Percentiles rank a stretch among this genome's conserved stretches.
Evolutionary conservation across 2,113 vertebrate species (phyloP).

Genomic region (Thomomys bottae): DNA sequence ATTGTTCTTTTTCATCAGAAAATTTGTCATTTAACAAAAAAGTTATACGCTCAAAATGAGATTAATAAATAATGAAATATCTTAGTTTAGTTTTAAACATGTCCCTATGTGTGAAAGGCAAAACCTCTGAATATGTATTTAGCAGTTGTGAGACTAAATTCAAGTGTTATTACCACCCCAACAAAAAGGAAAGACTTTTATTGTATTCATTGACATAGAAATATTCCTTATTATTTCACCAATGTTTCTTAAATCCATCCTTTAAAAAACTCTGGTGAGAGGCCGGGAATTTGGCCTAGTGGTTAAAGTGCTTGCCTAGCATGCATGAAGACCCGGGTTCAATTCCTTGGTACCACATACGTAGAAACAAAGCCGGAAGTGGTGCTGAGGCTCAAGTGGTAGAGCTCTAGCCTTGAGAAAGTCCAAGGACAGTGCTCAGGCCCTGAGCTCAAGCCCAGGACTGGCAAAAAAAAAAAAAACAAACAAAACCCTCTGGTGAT

Average conservation of each 20-base stretch:
- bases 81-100: conserved; percentile 48
- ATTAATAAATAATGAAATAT: conserved; percentile 42
- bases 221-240: conserved; percentile 50
- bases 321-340: no score
- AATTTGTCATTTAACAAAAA: conserved; percentile 26
- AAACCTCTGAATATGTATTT: not conserved
- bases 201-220: not conserved
- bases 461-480: no score
- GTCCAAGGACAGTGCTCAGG: no score
- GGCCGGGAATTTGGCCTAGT: no score
- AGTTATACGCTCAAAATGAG: conserved; percentile 49
- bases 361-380: no score
- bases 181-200: conserved; percentile 12
- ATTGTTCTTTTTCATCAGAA: conserved; percentile 36
- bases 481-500: no score
- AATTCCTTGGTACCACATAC: no score
- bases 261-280: conserved; percentile 20
- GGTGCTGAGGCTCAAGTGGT: no score
- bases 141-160: not conserved
- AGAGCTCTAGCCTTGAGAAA: no score
- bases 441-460: no score
- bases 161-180: not conserved
- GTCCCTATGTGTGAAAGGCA: not conserved
- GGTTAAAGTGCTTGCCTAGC: no score
- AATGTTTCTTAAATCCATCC: not conserved